Evolutionary conservation across 2,797 vertebrate species (phyloP).

Genomic region (Lophius americanus): DNA sequence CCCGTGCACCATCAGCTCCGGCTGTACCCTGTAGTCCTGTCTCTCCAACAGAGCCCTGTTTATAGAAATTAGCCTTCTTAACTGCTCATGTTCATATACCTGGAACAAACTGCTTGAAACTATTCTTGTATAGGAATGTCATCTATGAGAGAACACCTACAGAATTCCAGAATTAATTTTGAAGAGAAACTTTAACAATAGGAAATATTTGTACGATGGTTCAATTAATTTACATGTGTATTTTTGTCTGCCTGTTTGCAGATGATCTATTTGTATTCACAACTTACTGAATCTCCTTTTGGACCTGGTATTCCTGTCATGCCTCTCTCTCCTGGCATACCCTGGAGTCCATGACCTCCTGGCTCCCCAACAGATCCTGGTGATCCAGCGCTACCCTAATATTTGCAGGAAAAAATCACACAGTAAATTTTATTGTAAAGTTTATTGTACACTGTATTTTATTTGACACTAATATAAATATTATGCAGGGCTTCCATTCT

Average conservation of each 20-base stretch:
- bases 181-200: no score
- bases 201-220: no score
- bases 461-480: neutral
- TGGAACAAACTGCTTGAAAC: neutral
- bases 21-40: conserved; percentile 91
- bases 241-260: neutral
- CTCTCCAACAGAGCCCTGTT: conserved; percentile 89
- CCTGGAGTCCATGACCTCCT: conserved; percentile 91
- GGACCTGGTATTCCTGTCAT: conserved; percentile 75
- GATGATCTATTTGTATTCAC: neutral
- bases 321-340: conserved; percentile 84
- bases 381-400: conserved; percentile 88
- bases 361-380: conserved; percentile 87
- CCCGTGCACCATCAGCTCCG: conserved; percentile 92
- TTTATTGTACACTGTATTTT: no score
- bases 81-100: no score
- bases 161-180: no score
- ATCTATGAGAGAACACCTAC: no score
- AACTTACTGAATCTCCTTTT: conserved; percentile 89
- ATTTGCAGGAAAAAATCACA: neutral
- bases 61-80: conserved; percentile 1
- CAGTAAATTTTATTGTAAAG: neutral
- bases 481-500: neutral
- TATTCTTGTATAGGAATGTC: no score
- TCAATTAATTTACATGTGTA: no score